phyloP scores from a whole-genome alignment of 1,140 invertebrate genomes.

The Wasmannia auropunctata region DNA sequence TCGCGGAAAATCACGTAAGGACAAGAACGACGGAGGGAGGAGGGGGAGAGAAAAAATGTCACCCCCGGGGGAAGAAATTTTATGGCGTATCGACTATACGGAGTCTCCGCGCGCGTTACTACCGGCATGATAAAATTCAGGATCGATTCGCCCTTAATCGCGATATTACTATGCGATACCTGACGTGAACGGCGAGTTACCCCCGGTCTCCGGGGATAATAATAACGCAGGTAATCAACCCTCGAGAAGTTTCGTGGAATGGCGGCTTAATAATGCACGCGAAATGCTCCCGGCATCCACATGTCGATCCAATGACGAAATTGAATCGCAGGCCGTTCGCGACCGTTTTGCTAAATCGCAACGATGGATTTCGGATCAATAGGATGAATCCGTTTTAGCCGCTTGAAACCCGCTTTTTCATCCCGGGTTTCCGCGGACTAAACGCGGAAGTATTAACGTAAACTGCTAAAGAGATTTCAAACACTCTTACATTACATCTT shows the following conservation, averaged over 20 bases:
- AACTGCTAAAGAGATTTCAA: background rate
- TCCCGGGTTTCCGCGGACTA: background rate
- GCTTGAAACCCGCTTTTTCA: background rate
- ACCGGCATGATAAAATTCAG: constrained; percentile 65
- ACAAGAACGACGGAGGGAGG: background rate
- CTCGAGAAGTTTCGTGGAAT: constrained; percentile 47
- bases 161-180: constrained; percentile 68
- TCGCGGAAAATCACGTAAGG: constrained; percentile 26
- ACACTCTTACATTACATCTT: background rate
- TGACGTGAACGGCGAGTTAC: constrained; percentile 30
- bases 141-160: constrained; percentile 72
- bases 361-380: background rate
- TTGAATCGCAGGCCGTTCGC: constrained; percentile 9
- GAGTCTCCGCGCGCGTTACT: constrained; percentile 60
- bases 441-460: background rate
- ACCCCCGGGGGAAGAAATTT: constrained; percentile 26
- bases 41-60: background rate
- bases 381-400: background rate
- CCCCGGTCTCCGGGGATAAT: constrained; percentile 59
- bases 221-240: constrained; percentile 68
- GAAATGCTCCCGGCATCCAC: constrained; percentile 1
- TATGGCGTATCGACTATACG: constrained; percentile 49
- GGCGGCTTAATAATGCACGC: constrained; percentile 44
- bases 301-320: background rate
- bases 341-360: background rate